These are phyloP conservation scores for Melanocharis versteri DNA, from an alignment of 2,113 vertebrate species.

Conservation along the genomic window DNA sequence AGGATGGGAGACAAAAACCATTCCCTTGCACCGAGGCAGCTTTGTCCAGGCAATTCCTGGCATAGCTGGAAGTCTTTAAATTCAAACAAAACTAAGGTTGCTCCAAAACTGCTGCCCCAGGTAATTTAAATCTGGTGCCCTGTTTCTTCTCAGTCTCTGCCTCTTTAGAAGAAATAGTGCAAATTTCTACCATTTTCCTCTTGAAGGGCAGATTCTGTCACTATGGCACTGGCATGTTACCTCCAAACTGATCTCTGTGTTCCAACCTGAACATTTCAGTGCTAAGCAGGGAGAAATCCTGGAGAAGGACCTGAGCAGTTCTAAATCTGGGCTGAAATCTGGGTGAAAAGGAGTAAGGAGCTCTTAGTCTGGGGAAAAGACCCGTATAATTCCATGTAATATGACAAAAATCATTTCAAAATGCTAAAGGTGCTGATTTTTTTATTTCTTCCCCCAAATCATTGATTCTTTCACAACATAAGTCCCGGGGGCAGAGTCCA, in stretches of 20 bases:
- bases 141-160: neutral
- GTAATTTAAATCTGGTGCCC: neutral
- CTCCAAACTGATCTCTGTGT: neutral
- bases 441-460: neutral
- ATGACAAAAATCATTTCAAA: neutral
- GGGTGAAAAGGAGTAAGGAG: neutral
- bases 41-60: neutral
- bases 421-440: neutral
- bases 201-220: neutral
- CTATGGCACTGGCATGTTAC: neutral
- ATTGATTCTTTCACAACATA: neutral
- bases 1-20: neutral
- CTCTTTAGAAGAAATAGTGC: neutral
- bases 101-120: neutral
- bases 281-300: neutral
- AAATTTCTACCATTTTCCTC: neutral
- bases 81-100: neutral
- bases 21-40: neutral
- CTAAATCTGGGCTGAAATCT: neutral
- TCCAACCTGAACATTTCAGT: neutral
- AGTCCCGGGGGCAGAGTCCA: neutral
- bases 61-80: neutral
- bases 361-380: neutral
- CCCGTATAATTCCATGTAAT: neutral
- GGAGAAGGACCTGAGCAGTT: rapidly evolving